Base-by-base conservation (phyloP, 2,888 invertebrate species). In the Limnephilus rhombicus region DNA sequence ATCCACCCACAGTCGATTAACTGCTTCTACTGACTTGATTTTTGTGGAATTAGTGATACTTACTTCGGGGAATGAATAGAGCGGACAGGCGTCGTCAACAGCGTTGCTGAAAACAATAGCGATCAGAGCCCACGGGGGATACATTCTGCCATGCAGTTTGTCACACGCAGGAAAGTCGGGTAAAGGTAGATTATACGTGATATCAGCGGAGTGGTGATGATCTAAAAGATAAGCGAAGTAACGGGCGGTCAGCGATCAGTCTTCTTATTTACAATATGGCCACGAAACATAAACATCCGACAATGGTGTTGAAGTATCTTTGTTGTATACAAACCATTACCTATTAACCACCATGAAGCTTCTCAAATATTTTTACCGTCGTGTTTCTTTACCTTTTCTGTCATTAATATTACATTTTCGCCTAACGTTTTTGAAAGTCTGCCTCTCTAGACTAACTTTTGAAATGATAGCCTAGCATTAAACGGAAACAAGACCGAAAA, bases 181-280 rank as follows among this genome's bases (percentile, higher is more conserved):
- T 18, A 68, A 18, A 68, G 15, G 15, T 37, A 37, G 31, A 83
- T 31, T 31, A 31, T 24, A 41, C 37, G 83, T 37, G 53, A 18
- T 53, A 29, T 53, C 45, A 29, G 45, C 34, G 29, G 11, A 68
- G 34, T 24, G 31, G 31, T 31, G 31, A 53, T 87, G 68, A 87
- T 49, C 53, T 5, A 87, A 53, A 87, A 53, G 49, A 29, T 53
- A 18, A 29, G 45, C 18, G 34, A 87, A 15, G 87, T 31, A 68
- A 31, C 45, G 18, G 24, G 49, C 31, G 45, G 29, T 87, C 53
- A 87, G 49, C 31, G 45, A 49, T 87, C 53, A 87, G 49, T 15
- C 29, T 31, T n/a, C 53, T 49, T 87, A 53, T 87, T 87, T 87
- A 87, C 87, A 31, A 87, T 31, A 87, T 83, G 83, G 87, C 87